Evolutionary conservation across 2,113 vertebrate genomes (phyloP).

Genomic region (Mionectes macconnelli): DNA sequence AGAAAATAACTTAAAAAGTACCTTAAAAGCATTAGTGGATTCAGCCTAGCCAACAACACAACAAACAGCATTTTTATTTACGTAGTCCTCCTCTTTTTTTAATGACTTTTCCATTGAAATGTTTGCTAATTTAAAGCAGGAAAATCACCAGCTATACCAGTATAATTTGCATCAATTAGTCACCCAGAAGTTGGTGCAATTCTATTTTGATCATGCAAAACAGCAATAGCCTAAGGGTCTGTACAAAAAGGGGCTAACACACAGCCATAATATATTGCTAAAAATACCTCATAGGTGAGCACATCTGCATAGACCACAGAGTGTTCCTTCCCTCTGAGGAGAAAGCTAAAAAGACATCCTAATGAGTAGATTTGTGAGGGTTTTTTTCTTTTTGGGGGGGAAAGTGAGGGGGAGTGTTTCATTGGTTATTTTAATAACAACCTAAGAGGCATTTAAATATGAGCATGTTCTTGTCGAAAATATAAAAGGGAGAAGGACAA

Average conservation of each 20-base stretch:
- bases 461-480: not conserved
- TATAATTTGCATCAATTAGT: slow-evolving; percentile 48
- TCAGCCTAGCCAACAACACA: not conserved
- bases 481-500: not conserved
- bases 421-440: not conserved
- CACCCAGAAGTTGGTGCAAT: slow-evolving; percentile 6
- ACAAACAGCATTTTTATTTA: not conserved
- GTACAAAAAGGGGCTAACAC: not conserved
- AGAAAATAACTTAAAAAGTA: not conserved
- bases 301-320: not conserved
- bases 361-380: not conserved
- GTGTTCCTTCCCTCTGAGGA: not conserved
- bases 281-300: not conserved
- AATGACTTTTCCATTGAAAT: not conserved
- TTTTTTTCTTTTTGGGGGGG: not conserved
- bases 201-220: slow-evolving; percentile 21
- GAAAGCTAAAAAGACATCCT: not conserved
- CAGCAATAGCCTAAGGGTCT: not conserved
- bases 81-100: not conserved
- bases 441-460: not conserved
- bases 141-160: not conserved
- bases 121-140: not conserved
- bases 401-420: not conserved
- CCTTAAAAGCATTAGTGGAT: not conserved
- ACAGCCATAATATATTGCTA: not conserved